Base-by-base conservation (phyloP, 2,797 vertebrate species). In the Alfaro cultratus region DNA sequence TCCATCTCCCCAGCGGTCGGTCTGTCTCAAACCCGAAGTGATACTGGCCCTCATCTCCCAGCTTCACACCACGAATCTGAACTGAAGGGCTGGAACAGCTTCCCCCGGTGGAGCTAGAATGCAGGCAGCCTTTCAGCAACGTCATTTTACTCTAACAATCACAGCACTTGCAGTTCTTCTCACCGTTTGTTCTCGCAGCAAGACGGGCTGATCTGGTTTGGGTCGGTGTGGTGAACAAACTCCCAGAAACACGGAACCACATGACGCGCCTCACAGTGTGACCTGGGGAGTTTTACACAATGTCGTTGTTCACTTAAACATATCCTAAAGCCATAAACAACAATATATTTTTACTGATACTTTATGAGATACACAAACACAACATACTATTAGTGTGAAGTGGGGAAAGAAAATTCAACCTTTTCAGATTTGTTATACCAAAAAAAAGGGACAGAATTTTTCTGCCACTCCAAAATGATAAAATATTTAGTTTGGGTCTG, bases 241-340 rank as follows among this genome's bases (percentile, higher is more conserved):
- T 96, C 95, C 77, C 95, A 29, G 95, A 94, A 78, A 96, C 94
- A 62, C 93, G 94, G 82, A 96, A 96, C 96, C 96, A 96, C 95
- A 95, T 96, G n/a, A n/a, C n/a, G 34, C 34, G 34, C 34, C 34
- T 34, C 34, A 34, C 34, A 34, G 85, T 95, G 91, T 94, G 95
- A 83, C 95, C 94, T 82, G 80, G n/a, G 2, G 87, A 21, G 91
- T 76, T 26, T 64, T 41, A 21, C 76, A 71, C 1, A 80, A n/a
- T 29, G 41, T 60, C 0, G 12, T 36, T 47, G 18, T n/a, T 18
- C 15, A 77, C 4, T 13, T 8, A 45, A 72, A 78, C 11, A 46
- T 4, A 41, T 43, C 26, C 47, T 57, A 9, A 18, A 64, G 7
- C 31, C 31, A n/a, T 26, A 62, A 62, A 60, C 29, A 62, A 60